Conservation (phyloP, 2,888 invertebrate genomes). For the Dermolepida albohirtum region DNA sequence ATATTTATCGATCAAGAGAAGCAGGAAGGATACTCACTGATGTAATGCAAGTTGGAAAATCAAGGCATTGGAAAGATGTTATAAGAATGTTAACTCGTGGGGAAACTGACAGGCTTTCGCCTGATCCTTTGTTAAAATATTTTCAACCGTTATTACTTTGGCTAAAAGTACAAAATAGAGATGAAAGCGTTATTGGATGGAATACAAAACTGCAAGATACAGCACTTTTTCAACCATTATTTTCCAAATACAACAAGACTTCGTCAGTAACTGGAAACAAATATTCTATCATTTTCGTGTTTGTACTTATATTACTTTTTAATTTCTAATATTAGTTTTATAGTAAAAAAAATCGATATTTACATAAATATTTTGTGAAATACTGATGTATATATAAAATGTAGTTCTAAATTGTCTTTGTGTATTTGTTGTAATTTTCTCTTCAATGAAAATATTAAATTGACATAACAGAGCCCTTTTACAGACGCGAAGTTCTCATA, state of each 20-base stretch:
- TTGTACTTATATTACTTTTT: slow-evolving; percentile 6
- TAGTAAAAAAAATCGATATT: neutral
- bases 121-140: slow-evolving; percentile 82
- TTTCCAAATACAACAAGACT: slow-evolving; percentile 41
- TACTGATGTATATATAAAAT: neutral
- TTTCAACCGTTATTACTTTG: slow-evolving; percentile 84
- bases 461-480: no score
- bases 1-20: slow-evolving; percentile 82
- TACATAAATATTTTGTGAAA: neutral
- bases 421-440: neutral
- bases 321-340: neutral
- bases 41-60: slow-evolving; percentile 76
- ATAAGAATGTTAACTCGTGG: slow-evolving; percentile 78
- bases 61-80: slow-evolving; percentile 78
- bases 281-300: slow-evolving; percentile 11
- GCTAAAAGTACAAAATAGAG: slow-evolving; percentile 80
- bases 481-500: no score
- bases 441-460: no score
- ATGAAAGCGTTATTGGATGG: slow-evolving; percentile 82
- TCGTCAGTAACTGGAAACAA: slow-evolving; percentile 7
- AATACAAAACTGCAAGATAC: slow-evolving; percentile 75
- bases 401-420: no score
- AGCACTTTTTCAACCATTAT: slow-evolving; percentile 67
- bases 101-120: slow-evolving; percentile 78
- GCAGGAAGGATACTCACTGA: slow-evolving; percentile 82